Evolutionary conservation across 2,113 vertebrate species (phyloP).

Genomic region (Laticauda colubrina): DNA sequence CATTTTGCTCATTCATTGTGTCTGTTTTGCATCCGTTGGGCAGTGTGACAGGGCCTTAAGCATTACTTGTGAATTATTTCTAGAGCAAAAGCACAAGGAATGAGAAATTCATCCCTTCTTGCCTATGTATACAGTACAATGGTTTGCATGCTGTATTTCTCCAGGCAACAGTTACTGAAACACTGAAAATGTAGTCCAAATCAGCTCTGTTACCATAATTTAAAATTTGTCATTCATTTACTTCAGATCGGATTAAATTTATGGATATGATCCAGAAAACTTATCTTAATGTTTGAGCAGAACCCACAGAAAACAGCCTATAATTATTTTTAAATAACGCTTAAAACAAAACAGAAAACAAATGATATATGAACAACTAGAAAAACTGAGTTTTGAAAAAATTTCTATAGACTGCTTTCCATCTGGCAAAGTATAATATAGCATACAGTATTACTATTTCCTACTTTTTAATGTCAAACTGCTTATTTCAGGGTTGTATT

Average conservation of each 20-base stretch:
- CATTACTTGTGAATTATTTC: neutral
- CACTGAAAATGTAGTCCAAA: conserved; percentile 32
- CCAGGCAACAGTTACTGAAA: conserved; percentile 4
- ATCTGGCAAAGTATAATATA: conserved; percentile 51
- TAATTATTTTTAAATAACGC: conserved; percentile 50
- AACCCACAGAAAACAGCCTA: conserved; percentile 52
- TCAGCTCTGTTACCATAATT: conserved; percentile 43
- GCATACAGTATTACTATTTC: conserved; percentile 32
- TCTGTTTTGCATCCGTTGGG: no score
- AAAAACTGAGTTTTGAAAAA: conserved; percentile 46
- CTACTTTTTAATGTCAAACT: conserved; percentile 52
- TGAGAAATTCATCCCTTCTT: neutral
- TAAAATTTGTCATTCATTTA: conserved; percentile 57
- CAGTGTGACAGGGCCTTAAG: no score
- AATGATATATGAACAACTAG: conserved; percentile 44
- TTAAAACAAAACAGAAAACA: conserved; percentile 39
- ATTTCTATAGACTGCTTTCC: conserved; percentile 48
- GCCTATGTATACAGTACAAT: neutral
- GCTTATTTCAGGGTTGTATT: conserved; percentile 54
- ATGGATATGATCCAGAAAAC: conserved; percentile 40
- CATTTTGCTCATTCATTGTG: no score
- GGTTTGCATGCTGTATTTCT: neutral
- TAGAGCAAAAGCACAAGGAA: neutral
- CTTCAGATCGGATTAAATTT: conserved; percentile 40
- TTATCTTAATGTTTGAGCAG: neutral